Base-by-base conservation (phyloP, 2,113 vertebrate genomes). In the Arothron firmamentum region DNA sequence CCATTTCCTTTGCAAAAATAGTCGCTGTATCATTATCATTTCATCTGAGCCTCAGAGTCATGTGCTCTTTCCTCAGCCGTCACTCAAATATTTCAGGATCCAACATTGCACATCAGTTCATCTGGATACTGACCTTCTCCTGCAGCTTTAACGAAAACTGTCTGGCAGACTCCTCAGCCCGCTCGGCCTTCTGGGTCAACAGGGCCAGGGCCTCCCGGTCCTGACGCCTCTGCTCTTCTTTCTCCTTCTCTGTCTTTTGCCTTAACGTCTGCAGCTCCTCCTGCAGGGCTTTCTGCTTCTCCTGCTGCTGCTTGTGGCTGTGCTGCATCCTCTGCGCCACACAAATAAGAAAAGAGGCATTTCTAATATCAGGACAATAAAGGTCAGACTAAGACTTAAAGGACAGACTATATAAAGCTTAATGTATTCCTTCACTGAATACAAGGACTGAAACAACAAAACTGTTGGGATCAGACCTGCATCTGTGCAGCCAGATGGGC, bases 181-280 rank as follows among this genome's bases (percentile, higher is more conserved):
- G 86, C 76, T 95, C 92, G 0, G 92, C 92, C 25, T 91, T 87
- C 52, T 93, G 91, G 25, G 88, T 94, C 74, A 93, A 91, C 81
- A 89, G 89, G 1, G 83, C 84, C 2, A 91, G 84, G 43, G 86
- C 75, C 0, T 92, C 89, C 81, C 81, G 91, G 59, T 93, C 93
- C 56, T 90, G 73, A 10, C 80, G 82, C 6, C 88, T 88, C 69
- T 92, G 91, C 53, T 92, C 92, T 0, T 74, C 74, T 1, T 93
- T 89, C 47, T 94, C 92, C 2, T 72, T 70, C 0, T 93, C 90
- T 34, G 79, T 77, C 55, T 87, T 92, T 54, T 78, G 72, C 70
- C 67, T 92, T n/a, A 89, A 5, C 8, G 91, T 81, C 59, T 86
- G 85, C 65, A 95, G 74, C 70, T 94, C 93, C 16, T 88, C 90